Percentiles rank a stretch among this genome's conserved stretches.
These are phyloP conservation scores for Dromococcyx pavoninus DNA, from an alignment of 2,797 vertebrate genomes.

Conservation along the genomic window DNA sequence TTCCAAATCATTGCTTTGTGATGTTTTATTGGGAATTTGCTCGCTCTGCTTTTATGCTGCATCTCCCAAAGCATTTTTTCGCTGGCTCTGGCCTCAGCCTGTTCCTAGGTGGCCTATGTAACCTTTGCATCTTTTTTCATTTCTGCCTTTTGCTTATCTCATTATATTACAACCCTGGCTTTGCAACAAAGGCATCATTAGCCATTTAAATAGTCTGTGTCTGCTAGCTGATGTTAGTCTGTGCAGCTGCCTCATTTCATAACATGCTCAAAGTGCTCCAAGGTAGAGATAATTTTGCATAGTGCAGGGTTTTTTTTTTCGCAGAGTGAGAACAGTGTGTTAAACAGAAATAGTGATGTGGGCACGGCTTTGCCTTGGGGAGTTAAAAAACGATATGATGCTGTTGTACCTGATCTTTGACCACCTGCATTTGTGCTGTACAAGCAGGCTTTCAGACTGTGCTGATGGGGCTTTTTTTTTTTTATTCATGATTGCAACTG, in stretches of 20 bases:
- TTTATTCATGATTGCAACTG: slow-evolving; percentile 1
- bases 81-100: not conserved
- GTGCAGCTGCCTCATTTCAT: not conserved
- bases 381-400: not conserved
- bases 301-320: not conserved
- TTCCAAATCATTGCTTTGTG: not conserved
- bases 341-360: not conserved
- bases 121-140: not conserved
- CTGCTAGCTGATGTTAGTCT: not conserved
- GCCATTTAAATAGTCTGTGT: not conserved
- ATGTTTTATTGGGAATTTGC: not conserved
- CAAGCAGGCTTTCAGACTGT: not conserved
- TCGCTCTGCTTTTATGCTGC: not conserved
- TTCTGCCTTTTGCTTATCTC: not conserved
- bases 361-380: not conserved
- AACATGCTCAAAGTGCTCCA: not conserved
- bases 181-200: not conserved
- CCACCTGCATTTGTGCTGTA: slow-evolving; percentile 5
- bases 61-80: not conserved
- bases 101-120: not conserved
- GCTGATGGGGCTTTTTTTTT: slow-evolving; percentile 13
- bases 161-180: not conserved
- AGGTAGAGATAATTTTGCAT: not conserved
- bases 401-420: not conserved
- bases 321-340: not conserved